Evolutionary conservation across 2,888 invertebrate genomes (phyloP).

Genomic region (Caenorhabditis sp.): DNA sequence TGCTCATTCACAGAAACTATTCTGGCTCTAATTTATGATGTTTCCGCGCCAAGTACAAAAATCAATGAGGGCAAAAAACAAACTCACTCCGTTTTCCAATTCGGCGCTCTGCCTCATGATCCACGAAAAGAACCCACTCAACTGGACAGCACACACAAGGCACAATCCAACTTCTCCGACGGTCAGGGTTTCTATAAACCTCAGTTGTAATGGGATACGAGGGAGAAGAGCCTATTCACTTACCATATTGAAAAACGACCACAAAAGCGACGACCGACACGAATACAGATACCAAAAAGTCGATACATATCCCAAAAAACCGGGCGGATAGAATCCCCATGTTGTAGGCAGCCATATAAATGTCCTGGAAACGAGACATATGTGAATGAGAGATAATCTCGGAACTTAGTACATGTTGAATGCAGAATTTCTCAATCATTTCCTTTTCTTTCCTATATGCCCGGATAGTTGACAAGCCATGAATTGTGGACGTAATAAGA

Average conservation of each 20-base stretch:
- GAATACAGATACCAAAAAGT: constrained; percentile 92
- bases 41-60: constrained; percentile 29
- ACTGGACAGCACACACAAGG: constrained; percentile 79
- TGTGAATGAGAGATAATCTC: neutral
- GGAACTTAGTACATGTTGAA: neutral
- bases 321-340: constrained; percentile 92
- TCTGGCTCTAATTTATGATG: constrained; percentile 42
- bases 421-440: constrained; percentile 86
- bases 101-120: constrained; percentile 94
- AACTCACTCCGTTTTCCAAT: constrained; percentile 85
- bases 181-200: constrained; percentile 49
- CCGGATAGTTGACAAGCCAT: constrained; percentile 93
- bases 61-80: constrained; percentile 36
- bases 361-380: constrained; percentile 85
- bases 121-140: constrained; percentile 93
- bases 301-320: constrained; percentile 95
- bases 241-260: constrained; percentile 86
- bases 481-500: constrained; percentile 92
- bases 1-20: constrained; percentile 52
- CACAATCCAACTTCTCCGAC: constrained; percentile 78
- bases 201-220: constrained; percentile 29
- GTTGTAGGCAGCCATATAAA: constrained; percentile 94
- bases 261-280: constrained; percentile 92
- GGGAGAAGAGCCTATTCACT: constrained; percentile 28
- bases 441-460: constrained; percentile 91